Percentiles rank a stretch among this genome's conserved stretches.
Evolutionary conservation across 2,113 vertebrate genomes (phyloP).

Genomic region (Orcinus orca): DNA sequence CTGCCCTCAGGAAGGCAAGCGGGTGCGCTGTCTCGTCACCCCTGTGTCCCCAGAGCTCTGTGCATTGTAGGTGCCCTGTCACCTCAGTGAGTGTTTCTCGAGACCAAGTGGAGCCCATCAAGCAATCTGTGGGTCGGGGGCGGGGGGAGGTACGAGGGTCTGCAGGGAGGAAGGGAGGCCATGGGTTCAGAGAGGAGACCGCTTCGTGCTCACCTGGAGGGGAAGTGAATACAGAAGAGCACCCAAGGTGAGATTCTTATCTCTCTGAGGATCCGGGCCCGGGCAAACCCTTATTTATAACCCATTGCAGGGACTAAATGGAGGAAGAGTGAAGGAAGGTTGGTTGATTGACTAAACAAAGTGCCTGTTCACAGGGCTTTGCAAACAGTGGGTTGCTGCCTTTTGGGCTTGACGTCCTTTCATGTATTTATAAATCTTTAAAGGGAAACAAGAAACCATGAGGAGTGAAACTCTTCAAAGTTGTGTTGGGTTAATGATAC

Average conservation of each 20-base stretch:
- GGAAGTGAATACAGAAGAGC: neutral
- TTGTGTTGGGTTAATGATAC: neutral
- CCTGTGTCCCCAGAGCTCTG: neutral
- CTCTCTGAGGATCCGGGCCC: neutral
- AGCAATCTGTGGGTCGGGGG: neutral
- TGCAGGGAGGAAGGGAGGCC: neutral
- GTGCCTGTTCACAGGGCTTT: neutral
- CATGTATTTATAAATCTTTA: neutral
- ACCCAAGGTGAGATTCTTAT: neutral
- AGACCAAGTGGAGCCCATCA: neutral
- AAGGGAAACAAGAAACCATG: neutral
- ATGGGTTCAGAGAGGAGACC: neutral
- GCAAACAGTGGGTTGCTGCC: neutral
- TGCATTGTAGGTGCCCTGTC: neutral
- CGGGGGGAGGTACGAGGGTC: neutral
- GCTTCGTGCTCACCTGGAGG: rapidly evolving
- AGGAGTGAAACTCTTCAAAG: neutral
- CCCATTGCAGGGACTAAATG: neutral
- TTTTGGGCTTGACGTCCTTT: neutral
- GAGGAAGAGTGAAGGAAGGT: neutral
- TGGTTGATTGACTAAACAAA: neutral
- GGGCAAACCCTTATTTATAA: neutral
- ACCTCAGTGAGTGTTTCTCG: neutral
- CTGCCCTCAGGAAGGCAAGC: neutral
- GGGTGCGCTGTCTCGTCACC: rapidly evolving